Evolutionary conservation across 2,888 invertebrate genomes (phyloP), one percentile per base, ranked within the genome.

Genomic region (Herminia tarsipennalis): DNA sequence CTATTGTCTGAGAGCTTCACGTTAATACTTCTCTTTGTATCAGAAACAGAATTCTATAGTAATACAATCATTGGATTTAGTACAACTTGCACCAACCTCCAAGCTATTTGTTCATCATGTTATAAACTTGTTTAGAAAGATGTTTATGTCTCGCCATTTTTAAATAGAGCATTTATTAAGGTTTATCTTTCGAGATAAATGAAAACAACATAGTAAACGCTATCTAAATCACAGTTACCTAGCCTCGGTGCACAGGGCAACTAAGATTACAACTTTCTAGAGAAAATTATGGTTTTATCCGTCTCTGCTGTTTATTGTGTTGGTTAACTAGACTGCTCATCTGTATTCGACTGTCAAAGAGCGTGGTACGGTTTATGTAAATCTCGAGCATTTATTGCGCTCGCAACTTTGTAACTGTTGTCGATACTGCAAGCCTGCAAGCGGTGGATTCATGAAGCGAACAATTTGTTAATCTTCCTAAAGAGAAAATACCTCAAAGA

Each of bases 1-100:
- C 82, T 73, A 82, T 85, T 83, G 86, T 87, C 86, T 86, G 82
- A 86, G 73, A 79, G 81, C 79, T 76, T 72, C 65, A 73, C 77
- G 69, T 73, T 83, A 83, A 82, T 83, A 80, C 75, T 74, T 74
- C 74, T 73, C 70, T 77, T 78, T 81, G 73, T 78, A 78, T 70
- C 74, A 69, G 61, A 80, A 78, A 83, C 81, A 78, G 72, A 73
- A 76, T 78, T 80, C 66, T 62, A 67, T 59, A 66, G 65, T 74
- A 80, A 80, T 76, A 73, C 73, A 72, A 78, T 76, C 73, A 73
- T 62, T 60, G 54, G 61, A 69, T 67, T 62, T 56, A 51, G 52
- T 55, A 59, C 59, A 53, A 68, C 61, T 70, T 69, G 49, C 50
- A 17, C 47, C 51, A 53, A 42, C 47, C 46, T 47, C 43, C 36